Base-by-base conservation (phyloP, 2,113 vertebrate species). In the Pongo abelii region DNA sequence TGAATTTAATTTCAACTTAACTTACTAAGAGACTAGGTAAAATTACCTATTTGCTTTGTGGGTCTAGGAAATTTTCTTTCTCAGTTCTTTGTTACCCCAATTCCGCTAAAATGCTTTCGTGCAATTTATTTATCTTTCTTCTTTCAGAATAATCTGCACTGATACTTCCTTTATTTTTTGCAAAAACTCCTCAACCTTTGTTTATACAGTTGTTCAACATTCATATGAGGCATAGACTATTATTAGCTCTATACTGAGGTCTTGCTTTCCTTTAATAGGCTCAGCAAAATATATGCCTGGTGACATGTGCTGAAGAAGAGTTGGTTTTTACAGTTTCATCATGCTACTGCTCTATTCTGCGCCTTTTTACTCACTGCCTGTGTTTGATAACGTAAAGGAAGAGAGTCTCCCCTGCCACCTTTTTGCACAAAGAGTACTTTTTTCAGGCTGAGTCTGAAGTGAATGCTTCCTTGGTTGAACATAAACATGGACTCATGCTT, bases 361-460 rank as follows among this genome's bases (percentile, higher is more conserved):
- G 5, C 38, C 77, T 80, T 69, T 4, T 50, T 23, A 10, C 9
- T 40, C 22, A 16, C 25, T 55, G 38, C n/a, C 87, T 74, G 35
- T 22, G 35, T 88, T 91, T 74, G 32, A 52, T 75, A 43, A 12
- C 78, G 5, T 55, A 80, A 77, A 81, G 13, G 59, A 25, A 89
- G 32, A 50, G 38, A 46, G 20, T 64, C 7, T 93, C 8, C 22
- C 57, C 30, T 69, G 78, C 46, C 85, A 93, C 43, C 6, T 89
- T 89, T 72, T 91, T 64, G 85, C n/a, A 91, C 92, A 91, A 79
- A 83, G 38, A 59, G 46, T 27, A 79, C 59, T 61, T 72, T 91
- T 50, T 77, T 30, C 61, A 79, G 46, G 83, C 25, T 30, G 32
- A 46, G 38, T 80, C 46, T 80, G 12, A 77, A 84, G 38, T 72